Base-by-base conservation (phyloP, 2,888 invertebrate genomes). In the Drosophila kambysellisi region DNA sequence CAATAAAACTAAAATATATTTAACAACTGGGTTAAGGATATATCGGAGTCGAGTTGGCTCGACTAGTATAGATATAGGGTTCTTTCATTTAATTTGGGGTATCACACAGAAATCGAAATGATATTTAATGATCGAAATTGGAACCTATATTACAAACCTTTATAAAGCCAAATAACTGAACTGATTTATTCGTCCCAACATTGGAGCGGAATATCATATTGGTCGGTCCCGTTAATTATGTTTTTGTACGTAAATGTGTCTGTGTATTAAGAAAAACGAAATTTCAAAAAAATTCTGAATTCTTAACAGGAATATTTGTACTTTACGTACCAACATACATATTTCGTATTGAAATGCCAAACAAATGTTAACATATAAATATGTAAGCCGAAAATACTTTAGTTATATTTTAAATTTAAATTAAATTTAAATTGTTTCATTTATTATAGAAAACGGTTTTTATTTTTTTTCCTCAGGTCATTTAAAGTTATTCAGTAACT, bases 401-500 rank as follows among this genome's bases (percentile, higher is more conserved):
- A 12, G 17, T 39, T 39, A n/a, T n/a, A n/a, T n/a, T n/a, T n/a
- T n/a, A n/a, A n/a, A n/a, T n/a, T n/a, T n/a, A n/a, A n/a, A n/a
- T 69, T 86, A 88, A 85, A 83, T 83, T 81, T 83, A 83, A 88
- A 79, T 81, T 75, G 74, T 77, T 85, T 89, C 83, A 89, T 83
- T 84, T 89, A 89, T 89, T 91, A 78, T 89, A 78, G 85, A 91
- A 91, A 90, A 90, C 90, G 74, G 75, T 60, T 89, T 74, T 79
- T 72, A 61, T 73, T 63, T 81, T 25, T 46, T 15, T 15, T 46
- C 20, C 43, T 20, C 80, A 81, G 82, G 86, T 91, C 80, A 91
- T 87, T 83, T 86, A 79, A 90, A 88, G 86, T 90, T 88, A 81
- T 77, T 79, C 35, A 68, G 81, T 82, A 88, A 92, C 91, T 93